phyloP scores from a whole-genome alignment of 2,113 vertebrate species.

The Mirza zaza region DNA sequence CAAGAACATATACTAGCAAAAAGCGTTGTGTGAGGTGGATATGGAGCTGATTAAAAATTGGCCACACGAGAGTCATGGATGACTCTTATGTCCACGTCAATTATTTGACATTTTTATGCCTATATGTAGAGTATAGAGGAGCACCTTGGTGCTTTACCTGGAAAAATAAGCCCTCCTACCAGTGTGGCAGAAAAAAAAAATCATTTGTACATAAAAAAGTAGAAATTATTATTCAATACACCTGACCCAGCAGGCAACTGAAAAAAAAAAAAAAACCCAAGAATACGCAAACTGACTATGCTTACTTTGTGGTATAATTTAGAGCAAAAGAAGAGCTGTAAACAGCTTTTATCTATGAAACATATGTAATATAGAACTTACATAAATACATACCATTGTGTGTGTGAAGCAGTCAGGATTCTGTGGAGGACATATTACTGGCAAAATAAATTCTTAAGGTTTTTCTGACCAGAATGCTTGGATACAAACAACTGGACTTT shows the following conservation, averaged over 20 bases:
- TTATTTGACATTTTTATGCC: not conserved
- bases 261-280: conserved; percentile 5
- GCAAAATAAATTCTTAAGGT: not conserved
- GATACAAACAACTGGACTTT: not conserved
- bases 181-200: not conserved
- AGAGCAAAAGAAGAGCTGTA: not conserved
- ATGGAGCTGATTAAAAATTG: not conserved
- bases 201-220: not conserved
- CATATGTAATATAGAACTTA: not conserved
- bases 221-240: conserved; percentile 25
- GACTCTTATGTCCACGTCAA: not conserved
- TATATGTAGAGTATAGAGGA: not conserved
- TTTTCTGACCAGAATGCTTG: not conserved
- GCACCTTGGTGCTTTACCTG: not conserved
- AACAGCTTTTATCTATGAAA: not conserved
- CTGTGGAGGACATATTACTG: not conserved
- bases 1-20: not conserved
- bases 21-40: not conserved
- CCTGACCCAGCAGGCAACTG: not conserved
- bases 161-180: not conserved
- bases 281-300: not conserved
- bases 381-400: not conserved
- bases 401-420: not conserved
- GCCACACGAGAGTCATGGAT: not conserved
- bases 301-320: not conserved